Conservation (phyloP, 2,113 vertebrate genomes). For the Brevimyrus niger region DNA sequence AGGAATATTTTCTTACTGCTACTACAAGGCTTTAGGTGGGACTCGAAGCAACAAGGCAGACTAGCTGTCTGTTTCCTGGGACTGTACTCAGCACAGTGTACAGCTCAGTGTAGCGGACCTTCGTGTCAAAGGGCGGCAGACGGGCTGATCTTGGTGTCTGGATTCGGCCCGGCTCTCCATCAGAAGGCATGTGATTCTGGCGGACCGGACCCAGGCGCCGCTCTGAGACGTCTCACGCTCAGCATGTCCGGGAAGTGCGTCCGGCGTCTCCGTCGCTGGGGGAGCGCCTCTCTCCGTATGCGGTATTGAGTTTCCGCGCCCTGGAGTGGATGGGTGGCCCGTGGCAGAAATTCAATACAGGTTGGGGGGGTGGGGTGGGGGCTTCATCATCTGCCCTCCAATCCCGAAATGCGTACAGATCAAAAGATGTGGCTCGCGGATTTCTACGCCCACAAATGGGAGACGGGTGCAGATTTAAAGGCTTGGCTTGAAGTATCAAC, state of each 20-base stretch:
- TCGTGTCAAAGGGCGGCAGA: background rate
- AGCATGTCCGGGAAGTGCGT: background rate
- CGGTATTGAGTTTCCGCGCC: background rate
- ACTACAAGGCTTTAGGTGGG: background rate
- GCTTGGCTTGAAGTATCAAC: background rate
- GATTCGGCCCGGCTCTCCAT: background rate
- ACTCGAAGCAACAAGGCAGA: background rate
- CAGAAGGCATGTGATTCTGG: background rate
- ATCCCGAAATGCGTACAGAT: background rate
- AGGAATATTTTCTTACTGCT: background rate
- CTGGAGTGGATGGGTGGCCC: background rate
- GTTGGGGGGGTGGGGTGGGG: background rate
- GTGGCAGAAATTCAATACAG: constrained; percentile 1
- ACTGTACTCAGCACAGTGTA: background rate
- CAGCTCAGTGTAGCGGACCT: background rate
- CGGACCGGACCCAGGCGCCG: background rate
- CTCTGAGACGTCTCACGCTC: background rate
- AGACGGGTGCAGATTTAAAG: background rate
- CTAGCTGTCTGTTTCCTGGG: background rate
- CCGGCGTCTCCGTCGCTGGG: background rate
- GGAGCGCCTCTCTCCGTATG: background rate
- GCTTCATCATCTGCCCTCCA: background rate
- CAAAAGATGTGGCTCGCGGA: background rate
- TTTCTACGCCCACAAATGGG: background rate
- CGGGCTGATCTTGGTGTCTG: background rate